These are phyloP conservation scores for Aphelinus atriplicis DNA, from an alignment of 1,140 invertebrate genomes.

Conservation along the genomic window DNA sequence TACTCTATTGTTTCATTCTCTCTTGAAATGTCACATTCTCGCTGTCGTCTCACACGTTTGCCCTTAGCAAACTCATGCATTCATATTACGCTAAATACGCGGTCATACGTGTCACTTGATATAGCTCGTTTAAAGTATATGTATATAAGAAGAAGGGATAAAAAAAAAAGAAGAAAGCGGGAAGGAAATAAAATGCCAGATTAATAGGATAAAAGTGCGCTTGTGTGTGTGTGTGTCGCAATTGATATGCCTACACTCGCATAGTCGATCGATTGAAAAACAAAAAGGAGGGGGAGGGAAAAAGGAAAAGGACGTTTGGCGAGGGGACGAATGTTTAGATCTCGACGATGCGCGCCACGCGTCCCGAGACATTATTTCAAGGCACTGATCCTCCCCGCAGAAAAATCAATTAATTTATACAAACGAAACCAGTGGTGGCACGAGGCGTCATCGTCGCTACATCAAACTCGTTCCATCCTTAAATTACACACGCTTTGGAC, in stretches of 20 bases:
- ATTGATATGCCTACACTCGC: conserved; percentile 33
- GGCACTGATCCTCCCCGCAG: conserved; percentile 30
- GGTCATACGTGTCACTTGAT: not conserved
- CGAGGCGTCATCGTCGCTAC: not conserved
- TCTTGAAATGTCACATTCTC: conserved; percentile 8
- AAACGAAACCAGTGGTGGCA: conserved; percentile 4
- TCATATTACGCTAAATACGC: conserved; percentile 18
- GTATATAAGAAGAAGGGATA: not conserved
- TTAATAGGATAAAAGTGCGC: conserved; percentile 16
- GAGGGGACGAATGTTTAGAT: no score
- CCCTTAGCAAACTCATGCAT: not conserved
- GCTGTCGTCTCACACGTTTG: not conserved
- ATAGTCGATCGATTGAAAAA: conserved; percentile 32
- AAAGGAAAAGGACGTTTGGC: not conserved
- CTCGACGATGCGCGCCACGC: not conserved
- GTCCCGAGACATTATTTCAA: conserved; percentile 27
- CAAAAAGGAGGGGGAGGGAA: not conserved
- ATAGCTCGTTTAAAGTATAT: not conserved
- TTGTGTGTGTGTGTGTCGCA: not conserved
- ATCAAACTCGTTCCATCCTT: not conserved
- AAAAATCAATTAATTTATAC: conserved; percentile 27
- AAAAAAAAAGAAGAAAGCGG: conserved; percentile 3
- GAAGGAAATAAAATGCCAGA: not conserved
- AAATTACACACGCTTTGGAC: no score
- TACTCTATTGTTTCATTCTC: conserved; percentile 35